Conservation (phyloP, 2,113 vertebrate species). For the Glaucidium brasilianum region DNA sequence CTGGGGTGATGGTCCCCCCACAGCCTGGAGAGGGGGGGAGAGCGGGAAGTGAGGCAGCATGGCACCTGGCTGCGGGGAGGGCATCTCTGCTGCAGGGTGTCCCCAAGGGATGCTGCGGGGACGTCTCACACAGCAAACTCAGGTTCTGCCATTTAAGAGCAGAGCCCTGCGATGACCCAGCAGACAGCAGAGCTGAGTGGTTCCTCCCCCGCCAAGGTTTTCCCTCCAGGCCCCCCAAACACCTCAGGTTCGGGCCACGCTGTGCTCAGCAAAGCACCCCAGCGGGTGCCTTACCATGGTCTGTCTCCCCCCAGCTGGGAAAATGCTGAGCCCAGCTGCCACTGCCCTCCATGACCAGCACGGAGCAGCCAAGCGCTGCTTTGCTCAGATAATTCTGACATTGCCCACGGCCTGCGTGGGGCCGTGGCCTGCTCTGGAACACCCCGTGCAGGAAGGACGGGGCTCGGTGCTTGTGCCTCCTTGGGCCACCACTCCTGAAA, state of each 20-base stretch:
- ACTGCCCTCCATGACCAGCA: rapidly evolving
- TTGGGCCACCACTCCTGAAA: rapidly evolving
- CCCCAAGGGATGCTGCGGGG: background rate
- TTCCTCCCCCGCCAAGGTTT: background rate
- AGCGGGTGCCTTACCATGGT: rapidly evolving
- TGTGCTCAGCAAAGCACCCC: background rate
- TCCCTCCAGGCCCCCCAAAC: background rate
- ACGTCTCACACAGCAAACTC: background rate
- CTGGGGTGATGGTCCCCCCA: rapidly evolving
- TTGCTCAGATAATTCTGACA: rapidly evolving
- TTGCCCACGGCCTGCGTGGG: rapidly evolving
- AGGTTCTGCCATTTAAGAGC: background rate
- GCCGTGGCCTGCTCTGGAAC: rapidly evolving
- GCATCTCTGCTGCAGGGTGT: background rate
- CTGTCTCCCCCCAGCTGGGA: rapidly evolving
- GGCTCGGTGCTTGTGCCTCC: rapidly evolving
- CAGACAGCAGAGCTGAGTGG: background rate
- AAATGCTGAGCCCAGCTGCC: background rate
- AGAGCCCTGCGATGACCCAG: constrained; percentile 9
- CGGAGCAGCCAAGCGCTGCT: rapidly evolving
- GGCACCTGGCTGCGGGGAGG: background rate
- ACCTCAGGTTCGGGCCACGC: rapidly evolving
- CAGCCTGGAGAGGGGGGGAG: too few relatives aligned
- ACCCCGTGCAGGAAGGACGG: rapidly evolving
- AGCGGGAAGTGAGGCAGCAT: background rate